These are phyloP conservation scores for Rana temporaria DNA, from an alignment of 2,113 vertebrate species.

Conservation along the genomic window DNA sequence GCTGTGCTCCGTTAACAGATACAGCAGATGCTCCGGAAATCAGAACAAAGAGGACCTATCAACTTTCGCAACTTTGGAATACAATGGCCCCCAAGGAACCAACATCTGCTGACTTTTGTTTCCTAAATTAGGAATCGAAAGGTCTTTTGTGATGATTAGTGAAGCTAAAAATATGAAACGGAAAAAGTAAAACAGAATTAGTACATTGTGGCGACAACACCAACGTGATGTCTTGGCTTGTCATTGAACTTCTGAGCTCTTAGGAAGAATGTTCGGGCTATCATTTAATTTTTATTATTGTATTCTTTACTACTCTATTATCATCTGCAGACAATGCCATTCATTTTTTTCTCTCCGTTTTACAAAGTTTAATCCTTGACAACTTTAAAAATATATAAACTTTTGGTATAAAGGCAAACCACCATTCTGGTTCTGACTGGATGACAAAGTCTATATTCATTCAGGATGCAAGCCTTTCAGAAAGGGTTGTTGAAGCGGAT, in stretches of 20 bases:
- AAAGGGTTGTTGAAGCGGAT: no score
- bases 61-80: not conserved
- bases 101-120: not conserved
- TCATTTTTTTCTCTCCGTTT: no score
- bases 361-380: no score
- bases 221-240: not conserved
- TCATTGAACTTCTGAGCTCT: not conserved
- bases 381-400: no score
- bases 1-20: not conserved
- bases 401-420: no score
- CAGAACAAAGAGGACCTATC: slow-evolving; percentile 4
- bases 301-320: no score
- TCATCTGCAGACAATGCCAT: no score
- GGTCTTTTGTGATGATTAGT: not conserved
- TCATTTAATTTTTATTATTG: no score
- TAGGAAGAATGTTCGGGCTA: no score
- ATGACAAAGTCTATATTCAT: no score
- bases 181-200: slow-evolving; percentile 19
- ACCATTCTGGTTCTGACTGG: no score
- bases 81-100: not conserved
- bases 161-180: not conserved
- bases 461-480: no score
- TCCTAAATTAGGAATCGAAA: not conserved
- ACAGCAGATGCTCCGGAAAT: slow-evolving; percentile 4
- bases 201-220: not conserved